Evolutionary conservation across 2,113 vertebrate genomes (phyloP).

Genomic region (Kryptolebias marmoratus): DNA sequence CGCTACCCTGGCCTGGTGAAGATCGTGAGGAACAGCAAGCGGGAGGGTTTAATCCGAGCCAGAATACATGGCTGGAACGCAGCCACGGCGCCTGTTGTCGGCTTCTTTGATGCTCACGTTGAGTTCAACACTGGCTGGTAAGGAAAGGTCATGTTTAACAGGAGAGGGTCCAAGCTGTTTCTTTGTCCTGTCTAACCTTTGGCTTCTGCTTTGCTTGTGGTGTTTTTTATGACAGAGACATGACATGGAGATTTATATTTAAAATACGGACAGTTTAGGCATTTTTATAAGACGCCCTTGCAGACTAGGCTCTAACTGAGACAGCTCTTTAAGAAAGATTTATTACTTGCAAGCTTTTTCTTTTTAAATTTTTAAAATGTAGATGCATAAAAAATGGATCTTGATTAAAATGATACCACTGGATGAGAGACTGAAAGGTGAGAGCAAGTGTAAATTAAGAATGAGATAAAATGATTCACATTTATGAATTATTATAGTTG

Average conservation of each 20-base stretch:
- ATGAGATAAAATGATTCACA: slow-evolving; percentile 31
- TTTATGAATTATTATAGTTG: slow-evolving; percentile 45
- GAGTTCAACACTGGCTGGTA: slow-evolving; percentile 97
- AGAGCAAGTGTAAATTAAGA: background rate
- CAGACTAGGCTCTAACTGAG: slow-evolving; percentile 42
- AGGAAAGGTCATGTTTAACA: slow-evolving; percentile 70
- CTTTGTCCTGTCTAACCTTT: slow-evolving; percentile 40
- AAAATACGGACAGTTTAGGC: no score
- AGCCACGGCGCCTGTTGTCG: slow-evolving; percentile 89
- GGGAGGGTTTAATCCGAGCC: slow-evolving; percentile 96
- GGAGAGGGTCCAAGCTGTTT: slow-evolving; percentile 5
- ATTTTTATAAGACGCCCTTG: slow-evolving; percentile 5
- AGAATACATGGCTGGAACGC: slow-evolving; percentile 96
- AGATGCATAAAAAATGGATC: background rate
- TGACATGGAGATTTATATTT: slow-evolving; percentile 19
- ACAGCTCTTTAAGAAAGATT: slow-evolving; percentile 6
- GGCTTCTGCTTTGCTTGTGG: slow-evolving; percentile 28
- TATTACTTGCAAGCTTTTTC: slow-evolving; percentile 1
- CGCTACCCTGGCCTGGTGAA: slow-evolving; percentile 96
- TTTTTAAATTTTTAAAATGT: background rate
- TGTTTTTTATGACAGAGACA: slow-evolving; percentile 23
- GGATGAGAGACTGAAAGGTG: slow-evolving; percentile 6
- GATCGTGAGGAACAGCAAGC: slow-evolving; percentile 91
- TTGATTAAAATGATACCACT: background rate
- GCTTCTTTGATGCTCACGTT: slow-evolving; percentile 97